Evolutionary conservation across 2,113 vertebrate species (phyloP), one percentile per base, ranked within the genome.

Genomic region (Tetraodon nigroviridis): DNA sequence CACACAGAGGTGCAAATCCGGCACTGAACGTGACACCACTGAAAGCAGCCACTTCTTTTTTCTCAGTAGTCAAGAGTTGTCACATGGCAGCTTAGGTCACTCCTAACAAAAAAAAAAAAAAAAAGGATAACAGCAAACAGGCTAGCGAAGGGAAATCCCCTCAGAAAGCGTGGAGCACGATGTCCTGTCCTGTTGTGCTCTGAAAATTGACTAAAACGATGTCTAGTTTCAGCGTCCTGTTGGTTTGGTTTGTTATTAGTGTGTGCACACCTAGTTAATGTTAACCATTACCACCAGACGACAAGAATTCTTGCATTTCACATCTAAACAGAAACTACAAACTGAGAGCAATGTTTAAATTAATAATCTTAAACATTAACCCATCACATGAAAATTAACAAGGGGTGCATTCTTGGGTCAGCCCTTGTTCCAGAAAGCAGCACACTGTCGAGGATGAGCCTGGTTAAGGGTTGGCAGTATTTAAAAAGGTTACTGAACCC

Each of bases 21-120:
- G 69, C 44, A 60, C 46, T 52, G 20, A 82, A 64, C 46, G 50
- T 48, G 61, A 83, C 61, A 68, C 47, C 61, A 70, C 62, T 4
- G 50, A 73, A 82, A 79, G 55, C 49, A 61, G 5, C 46, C 45
- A 75, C 81, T 82, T 82, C 69, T 76, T 73, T 76, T 82, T 62
- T 55, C 22, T 63, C 5, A 5, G 41, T 15, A 50, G 50, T 58
- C 16, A 24, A 24, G 48, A 19, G 46, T 18, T 70, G 50, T 86
- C 70, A 85, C 50, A 24, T 58, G 69, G 20, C 19, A 1, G 12
- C 61, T 53, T 17, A n/a, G 42, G 70, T 11, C 48, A 52, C 51
- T n/a, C 29, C 49, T 11, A 37, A 37, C 11, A 37, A 37, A 37
- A 37, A 27, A 27, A 37, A 37, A 37, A 27, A 27, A 27, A 27